Base-by-base conservation (phyloP, 2,797 vertebrate species). In the Argyrosomus regius region DNA sequence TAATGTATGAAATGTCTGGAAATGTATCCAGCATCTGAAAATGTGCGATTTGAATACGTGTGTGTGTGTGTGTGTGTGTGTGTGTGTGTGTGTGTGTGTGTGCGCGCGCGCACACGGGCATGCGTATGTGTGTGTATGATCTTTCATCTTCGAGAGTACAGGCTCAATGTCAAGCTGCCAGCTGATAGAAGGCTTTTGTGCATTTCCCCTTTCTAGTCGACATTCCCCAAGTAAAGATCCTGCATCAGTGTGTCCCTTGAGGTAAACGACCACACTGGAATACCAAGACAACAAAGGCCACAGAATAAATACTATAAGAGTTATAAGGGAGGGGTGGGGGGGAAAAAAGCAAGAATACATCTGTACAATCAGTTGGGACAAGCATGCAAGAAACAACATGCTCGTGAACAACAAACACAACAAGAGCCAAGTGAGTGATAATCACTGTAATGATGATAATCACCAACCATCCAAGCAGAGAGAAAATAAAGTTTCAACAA, bases 401-500 rank as follows among this genome's bases (percentile, higher is more conserved):
- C 58, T 49, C 22, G 13, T 9, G 24, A 86, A 85, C 64, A 80
- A 78, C 82, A 81, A 82, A 81, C 63, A 84, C 66, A 77, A 83
- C 71, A 78, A 77, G 81, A 88, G 85, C 82, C 80, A 58, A 89
- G 85, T 82, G 75, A 88, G 83, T 62, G 83, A 89, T 93, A 86
- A 93, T 92, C 80, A 85, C 78, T 59, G 63, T 89, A 90, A 93
- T 91, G 87, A 89, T 75, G 62, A 86, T 90, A 90, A 93, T 92
- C 85, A 90, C 74, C 69, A 57, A 61, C 54, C 85, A 81, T 87
- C 88, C 81, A 60, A 85, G 86, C 81, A 82, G 82, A 80, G 86
- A 86, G 80, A 89, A 89, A 90, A 88, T 82, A 82, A 90, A 89
- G 88, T 92, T 91, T 87, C 75, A 64, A 79, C 83, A 88, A 92